Base-by-base conservation (phyloP, 2,113 vertebrate genomes). In the Callipepla squamata region DNA sequence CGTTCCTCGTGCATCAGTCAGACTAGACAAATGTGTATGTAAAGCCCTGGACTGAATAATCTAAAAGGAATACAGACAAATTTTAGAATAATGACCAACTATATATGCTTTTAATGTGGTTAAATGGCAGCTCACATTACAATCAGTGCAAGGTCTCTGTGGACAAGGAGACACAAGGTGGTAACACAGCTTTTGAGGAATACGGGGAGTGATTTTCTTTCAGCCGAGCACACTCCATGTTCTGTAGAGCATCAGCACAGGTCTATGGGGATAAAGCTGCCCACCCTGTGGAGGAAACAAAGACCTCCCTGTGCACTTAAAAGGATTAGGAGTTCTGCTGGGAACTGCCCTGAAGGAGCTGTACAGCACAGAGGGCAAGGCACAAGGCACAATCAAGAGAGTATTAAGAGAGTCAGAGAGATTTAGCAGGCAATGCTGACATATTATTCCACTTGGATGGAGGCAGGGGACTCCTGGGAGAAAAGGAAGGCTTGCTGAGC, bases 41-140 rank as follows among this genome's bases (percentile, higher is more conserved):
- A 89, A 83, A 87, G 79, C 25, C 65, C 44, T 82, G 75, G 85
- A 92, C 5, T 87, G 81, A 93, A 83, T 89, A 85, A 94, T 45
- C 81, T 73, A 59, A 85, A 92, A 94, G 47, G 67, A 85, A 93
- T 76, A 30, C 59, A 20, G 42, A 36, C 30, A 0, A 77, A 80
- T 78, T 50, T 74, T 6, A 92, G 53, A 91, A 67, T 44, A 87
- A 80, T 6, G 5, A n/a, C 2, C 2, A 18, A 67, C 44, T 32
- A 76, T 82, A 42, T 19, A 45, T 80, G 30, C 80, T 90, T 92
- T 83, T 78, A 73, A 78, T 3, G 1, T 5, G 1, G 1, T 38
- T 57, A 80, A 87, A 91, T 59, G 72, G 79, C 57, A 70, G 25
- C 34, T 79, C 38, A 51, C 89, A 77, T 48, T 45, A 42, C 50